Conservation (phyloP, 2,113 vertebrate genomes). For the Clinocottus analis region DNA sequence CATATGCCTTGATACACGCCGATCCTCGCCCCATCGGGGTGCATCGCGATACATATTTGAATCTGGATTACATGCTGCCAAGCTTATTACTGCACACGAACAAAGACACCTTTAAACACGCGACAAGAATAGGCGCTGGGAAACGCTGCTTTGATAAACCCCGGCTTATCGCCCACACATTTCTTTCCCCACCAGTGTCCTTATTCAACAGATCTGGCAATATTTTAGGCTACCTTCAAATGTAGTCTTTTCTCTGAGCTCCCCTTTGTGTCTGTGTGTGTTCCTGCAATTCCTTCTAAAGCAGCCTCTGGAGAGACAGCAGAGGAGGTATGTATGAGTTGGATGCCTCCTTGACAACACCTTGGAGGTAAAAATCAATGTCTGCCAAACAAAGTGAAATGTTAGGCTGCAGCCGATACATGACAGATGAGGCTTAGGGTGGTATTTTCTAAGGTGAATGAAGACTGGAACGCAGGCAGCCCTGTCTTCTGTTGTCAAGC, state of each 20-base stretch:
- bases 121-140: conserved; percentile 20
- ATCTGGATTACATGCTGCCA: conserved; percentile 33
- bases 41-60: conserved; percentile 25
- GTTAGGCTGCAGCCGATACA: conserved; percentile 75
- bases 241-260: conserved; percentile 44
- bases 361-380: conserved; percentile 80
- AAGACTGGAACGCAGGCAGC: conserved; percentile 64
- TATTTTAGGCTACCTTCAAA: conserved; percentile 53
- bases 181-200: conserved; percentile 34
- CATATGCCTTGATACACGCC: conserved; percentile 20
- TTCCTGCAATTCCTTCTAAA: conserved; percentile 50
- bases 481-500: conserved; percentile 73
- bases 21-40: conserved; percentile 19
- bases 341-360: conserved; percentile 79
- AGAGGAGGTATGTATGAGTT: conserved; percentile 63
- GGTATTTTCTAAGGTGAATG: conserved; percentile 75
- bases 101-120: conserved; percentile 20
- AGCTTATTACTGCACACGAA: conserved; percentile 15
- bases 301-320: conserved; percentile 61
- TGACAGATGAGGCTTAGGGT: conserved; percentile 75
- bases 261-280: conserved; percentile 17
- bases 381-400: conserved; percentile 81
- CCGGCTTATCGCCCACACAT: conserved; percentile 33
- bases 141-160: conserved; percentile 38
- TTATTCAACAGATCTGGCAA: conserved; percentile 43